These are phyloP conservation scores for Grus americana DNA, from an alignment of 2,113 vertebrate genomes.

Conservation along the genomic window DNA sequence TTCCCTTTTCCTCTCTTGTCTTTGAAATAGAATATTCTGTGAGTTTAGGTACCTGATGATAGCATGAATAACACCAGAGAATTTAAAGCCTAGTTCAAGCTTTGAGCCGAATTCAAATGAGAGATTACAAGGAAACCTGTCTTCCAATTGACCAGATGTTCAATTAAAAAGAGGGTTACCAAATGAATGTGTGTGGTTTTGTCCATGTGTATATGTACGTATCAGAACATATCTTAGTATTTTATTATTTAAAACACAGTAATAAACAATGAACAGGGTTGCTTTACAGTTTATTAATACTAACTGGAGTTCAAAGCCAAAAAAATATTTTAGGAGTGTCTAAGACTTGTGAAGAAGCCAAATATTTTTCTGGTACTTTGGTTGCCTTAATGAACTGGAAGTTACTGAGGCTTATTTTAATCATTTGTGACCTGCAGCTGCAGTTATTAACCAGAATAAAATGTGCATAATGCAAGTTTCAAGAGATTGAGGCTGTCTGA, in stretches of 20 bases:
- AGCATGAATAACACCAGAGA: background rate
- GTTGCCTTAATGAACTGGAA: conserved; percentile 44
- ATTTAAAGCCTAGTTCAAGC: background rate
- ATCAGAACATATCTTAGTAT: background rate
- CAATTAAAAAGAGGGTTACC: background rate
- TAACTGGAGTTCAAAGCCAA: background rate
- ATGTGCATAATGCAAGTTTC: background rate
- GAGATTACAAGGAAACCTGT: background rate
- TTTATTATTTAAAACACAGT: background rate
- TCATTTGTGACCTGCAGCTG: conserved; percentile 15
- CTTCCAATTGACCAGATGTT: background rate
- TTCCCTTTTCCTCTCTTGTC: background rate
- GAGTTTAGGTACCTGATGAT: background rate
- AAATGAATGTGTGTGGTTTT: background rate
- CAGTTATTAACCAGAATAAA: conserved; percentile 41
- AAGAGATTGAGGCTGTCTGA: background rate
- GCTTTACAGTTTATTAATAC: background rate
- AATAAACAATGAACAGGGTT: background rate
- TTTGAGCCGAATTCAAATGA: background rate
- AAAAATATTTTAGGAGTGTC: background rate
- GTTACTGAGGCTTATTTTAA: conserved; percentile 40
- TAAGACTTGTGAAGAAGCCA: background rate
- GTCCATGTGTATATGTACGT: background rate
- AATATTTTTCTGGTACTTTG: conserved; percentile 34
- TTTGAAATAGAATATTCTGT: background rate